Evolutionary conservation across 2,888 invertebrate genomes (phyloP).

Genomic region (Cynaeus angustus): DNA sequence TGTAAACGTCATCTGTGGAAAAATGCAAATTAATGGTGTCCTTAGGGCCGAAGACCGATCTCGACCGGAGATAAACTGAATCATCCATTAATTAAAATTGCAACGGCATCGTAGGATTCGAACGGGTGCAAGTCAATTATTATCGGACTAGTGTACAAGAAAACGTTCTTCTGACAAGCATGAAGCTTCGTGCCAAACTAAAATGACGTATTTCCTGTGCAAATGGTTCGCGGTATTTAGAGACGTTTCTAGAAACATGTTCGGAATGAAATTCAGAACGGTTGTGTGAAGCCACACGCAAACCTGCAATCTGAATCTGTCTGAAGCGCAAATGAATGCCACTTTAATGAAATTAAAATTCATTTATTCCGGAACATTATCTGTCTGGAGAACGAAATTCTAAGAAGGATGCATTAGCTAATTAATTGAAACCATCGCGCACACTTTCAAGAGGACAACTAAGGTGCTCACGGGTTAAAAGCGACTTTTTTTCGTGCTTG

Average conservation of each 20-base stretch:
- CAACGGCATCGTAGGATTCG: constrained; percentile 9
- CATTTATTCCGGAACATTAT: constrained; percentile 71
- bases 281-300: constrained; percentile 61
- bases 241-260: constrained; percentile 42
- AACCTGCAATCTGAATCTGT: constrained; percentile 69
- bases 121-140: constrained; percentile 29
- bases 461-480: constrained; percentile 31
- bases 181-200: constrained; percentile 17
- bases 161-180: not conserved
- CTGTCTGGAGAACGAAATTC: constrained; percentile 66
- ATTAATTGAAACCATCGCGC: constrained; percentile 63
- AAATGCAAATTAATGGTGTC: constrained; percentile 50
- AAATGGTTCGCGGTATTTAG: constrained; percentile 32
- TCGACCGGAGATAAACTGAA: constrained; percentile 30
- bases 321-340: constrained; percentile 66
- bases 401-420: constrained; percentile 70
- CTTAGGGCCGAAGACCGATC: constrained; percentile 42
- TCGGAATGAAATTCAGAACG: constrained; percentile 40
- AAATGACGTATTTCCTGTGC: constrained; percentile 28
- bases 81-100: constrained; percentile 37
- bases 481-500: constrained; percentile 8
- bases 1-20: constrained; percentile 57
- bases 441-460: constrained; percentile 39
- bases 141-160: constrained; percentile 4
- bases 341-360: constrained; percentile 72